Evolutionary conservation across 2,888 invertebrate genomes (phyloP).

Genomic region (Sceliomorpha sp.): DNA sequence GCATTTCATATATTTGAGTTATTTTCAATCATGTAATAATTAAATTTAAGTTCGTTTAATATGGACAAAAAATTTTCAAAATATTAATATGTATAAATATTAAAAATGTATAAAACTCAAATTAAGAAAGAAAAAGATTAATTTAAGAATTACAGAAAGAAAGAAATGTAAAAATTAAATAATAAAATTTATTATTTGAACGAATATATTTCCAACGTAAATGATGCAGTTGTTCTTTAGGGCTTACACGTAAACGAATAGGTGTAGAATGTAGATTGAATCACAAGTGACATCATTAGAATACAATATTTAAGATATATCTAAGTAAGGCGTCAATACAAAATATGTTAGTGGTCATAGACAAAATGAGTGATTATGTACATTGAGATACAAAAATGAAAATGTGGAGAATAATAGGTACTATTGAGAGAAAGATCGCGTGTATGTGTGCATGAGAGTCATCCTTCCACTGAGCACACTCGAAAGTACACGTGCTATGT

Average conservation of each 20-base stretch:
- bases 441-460: conserved; percentile 31
- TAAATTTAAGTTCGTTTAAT: too few relatives aligned
- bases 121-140: too few relatives aligned
- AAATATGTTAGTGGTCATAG: conserved; percentile 31
- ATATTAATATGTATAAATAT: too few relatives aligned
- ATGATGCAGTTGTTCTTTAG: conserved; percentile 27
- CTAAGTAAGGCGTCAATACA: conserved; percentile 51
- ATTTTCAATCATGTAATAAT: too few relatives aligned
- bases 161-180: too few relatives aligned
- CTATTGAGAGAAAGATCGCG: conserved; percentile 20
- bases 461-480: conserved; percentile 40
- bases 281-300: conserved; percentile 39
- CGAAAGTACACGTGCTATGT: conserved; percentile 12
- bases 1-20: too few relatives aligned
- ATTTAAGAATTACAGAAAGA: too few relatives aligned
- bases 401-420: too few relatives aligned
- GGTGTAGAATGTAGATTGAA: conserved; percentile 42
- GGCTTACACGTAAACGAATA: conserved; percentile 51
- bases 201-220: conserved; percentile 13
- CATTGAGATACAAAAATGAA: conserved; percentile 27
- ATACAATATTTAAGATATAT: conserved; percentile 45
- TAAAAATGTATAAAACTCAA: too few relatives aligned
- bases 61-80: too few relatives aligned
- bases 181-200: too few relatives aligned
- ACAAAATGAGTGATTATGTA: conserved; percentile 34